Evolutionary conservation across 2,797 vertebrate species (phyloP), one percentile per base, ranked within the genome.

Genomic region (Acrocephalus scirpaceus): DNA sequence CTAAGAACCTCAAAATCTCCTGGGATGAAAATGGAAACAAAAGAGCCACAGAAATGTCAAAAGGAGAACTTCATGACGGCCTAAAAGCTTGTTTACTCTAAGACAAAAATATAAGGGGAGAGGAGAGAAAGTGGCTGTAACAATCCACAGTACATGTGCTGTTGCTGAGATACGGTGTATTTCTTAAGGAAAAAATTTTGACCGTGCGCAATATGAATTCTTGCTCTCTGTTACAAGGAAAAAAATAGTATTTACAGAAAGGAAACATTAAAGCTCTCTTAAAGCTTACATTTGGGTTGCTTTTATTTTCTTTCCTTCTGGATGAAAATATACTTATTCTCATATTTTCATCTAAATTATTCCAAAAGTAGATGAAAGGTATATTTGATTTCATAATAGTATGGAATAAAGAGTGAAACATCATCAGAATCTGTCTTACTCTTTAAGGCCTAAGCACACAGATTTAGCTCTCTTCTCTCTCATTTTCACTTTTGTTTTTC

Each of bases 81-180:
- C 64, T 92, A 47, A 76, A 65, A 86, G 30, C 58, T 79, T 95
- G 89, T 92, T 94, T 95, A 92, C 58, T 85, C n/a, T 66, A 51
- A 80, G 32, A 82, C 53, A 86, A 89, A 92, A 92, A 74, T 36
- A 16, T 19, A 78, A 94, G 11, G 9, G 40, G 13, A 84, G 40
- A 81, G 72, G 58, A 76, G 30, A 79, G n/a, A 92, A 83, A 90
- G 54, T 2, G 22, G 16, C 62, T 89, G 14, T 78, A 91, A 42
- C 38, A 76, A 57, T 56, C 29, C 22, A 18, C 3, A 40, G 26
- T 71, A 62, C 40, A 47, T 64, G 61, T 73, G 83, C 71, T 91
- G 86, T 96, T 96, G 92, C 87, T 91, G 91, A 94, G 91, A 73
- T 83, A 92, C 29, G 0, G 44, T 51, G 30, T 77, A 57, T 79